Conservation (phyloP, 1,140 invertebrate genomes). For the Diorhabda elongata region DNA sequence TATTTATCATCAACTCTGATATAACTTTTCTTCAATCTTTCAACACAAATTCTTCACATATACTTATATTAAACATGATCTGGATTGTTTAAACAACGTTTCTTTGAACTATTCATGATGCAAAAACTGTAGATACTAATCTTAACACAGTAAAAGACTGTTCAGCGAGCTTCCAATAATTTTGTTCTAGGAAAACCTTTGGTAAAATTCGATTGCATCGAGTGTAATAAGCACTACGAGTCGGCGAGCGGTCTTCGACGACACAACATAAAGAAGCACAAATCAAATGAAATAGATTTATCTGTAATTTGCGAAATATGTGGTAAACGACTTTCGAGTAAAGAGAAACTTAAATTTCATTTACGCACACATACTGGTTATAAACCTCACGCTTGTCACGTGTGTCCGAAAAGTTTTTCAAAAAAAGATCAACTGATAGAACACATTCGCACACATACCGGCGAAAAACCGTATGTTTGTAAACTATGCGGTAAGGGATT, state of each 20-base stretch:
- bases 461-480: conserved; percentile 62
- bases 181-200: conserved; percentile 22
- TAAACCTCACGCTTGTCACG: conserved; percentile 66
- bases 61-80: too few relatives aligned
- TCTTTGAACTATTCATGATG: too few relatives aligned
- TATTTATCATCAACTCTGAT: too few relatives aligned
- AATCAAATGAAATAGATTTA: conserved; percentile 25
- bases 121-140: too few relatives aligned
- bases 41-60: too few relatives aligned
- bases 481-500: conserved; percentile 70
- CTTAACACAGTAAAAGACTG: too few relatives aligned
- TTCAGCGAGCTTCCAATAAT: not conserved
- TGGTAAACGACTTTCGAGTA: conserved; percentile 69
- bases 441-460: conserved; percentile 60
- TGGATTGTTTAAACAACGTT: too few relatives aligned
- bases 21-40: too few relatives aligned
- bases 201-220: conserved; percentile 37
- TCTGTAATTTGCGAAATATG: conserved; percentile 64
- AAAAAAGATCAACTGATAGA: conserved; percentile 58
- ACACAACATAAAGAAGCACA: conserved; percentile 38
- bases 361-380: conserved; percentile 66
- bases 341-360: conserved; percentile 67
- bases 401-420: conserved; percentile 62
- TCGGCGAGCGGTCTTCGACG: conserved; percentile 37
- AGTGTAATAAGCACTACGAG: conserved; percentile 41